A percentile compares a stretch with the other conserved stretches of the same genome.
Evolutionary conservation across 2,888 invertebrate species (phyloP).

Genomic region (Drosophila paucipuncta): DNA sequence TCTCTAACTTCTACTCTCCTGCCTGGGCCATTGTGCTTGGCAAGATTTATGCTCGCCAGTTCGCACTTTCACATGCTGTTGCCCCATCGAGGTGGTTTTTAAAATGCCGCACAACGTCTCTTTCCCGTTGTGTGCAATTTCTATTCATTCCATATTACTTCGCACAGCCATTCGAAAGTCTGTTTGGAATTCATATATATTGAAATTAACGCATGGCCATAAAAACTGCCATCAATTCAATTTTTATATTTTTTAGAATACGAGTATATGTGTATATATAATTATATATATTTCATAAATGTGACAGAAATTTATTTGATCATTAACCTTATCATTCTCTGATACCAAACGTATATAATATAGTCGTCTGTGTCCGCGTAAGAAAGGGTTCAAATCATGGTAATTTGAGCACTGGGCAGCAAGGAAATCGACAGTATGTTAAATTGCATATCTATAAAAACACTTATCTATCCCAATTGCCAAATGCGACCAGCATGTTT

Average conservation of each 20-base stretch:
- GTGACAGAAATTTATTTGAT: conserved; percentile 7
- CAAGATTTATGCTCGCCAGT: conserved; percentile 63
- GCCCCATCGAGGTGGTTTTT: conserved; percentile 23
- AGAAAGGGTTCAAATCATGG: background rate
- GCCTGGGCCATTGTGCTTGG: conserved; percentile 41
- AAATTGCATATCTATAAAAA: background rate
- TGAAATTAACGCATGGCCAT: conserved; percentile 43
- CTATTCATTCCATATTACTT: conserved; percentile 46
- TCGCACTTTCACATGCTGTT: conserved; percentile 61
- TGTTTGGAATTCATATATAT: conserved; percentile 48
- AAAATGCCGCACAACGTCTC: conserved; percentile 35
- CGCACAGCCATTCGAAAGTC: conserved; percentile 12
- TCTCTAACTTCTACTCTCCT: conserved; percentile 18
- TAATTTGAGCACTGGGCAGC: background rate
- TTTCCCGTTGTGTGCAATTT: conserved; percentile 41
- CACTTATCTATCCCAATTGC: background rate
- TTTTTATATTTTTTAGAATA: conserved; percentile 13
- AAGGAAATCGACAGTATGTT: background rate
- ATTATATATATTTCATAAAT: conserved; percentile 10
- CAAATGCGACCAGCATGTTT: background rate
- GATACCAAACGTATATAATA: background rate
- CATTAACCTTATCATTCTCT: background rate
- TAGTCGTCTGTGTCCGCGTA: background rate
- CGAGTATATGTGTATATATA: background rate
- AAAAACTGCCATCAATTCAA: conserved; percentile 39